Percentiles rank a stretch among this genome's conserved stretches.
phyloP scores from a whole-genome alignment of 2,113 vertebrate genomes.

The Ancistrus triradiatus region DNA sequence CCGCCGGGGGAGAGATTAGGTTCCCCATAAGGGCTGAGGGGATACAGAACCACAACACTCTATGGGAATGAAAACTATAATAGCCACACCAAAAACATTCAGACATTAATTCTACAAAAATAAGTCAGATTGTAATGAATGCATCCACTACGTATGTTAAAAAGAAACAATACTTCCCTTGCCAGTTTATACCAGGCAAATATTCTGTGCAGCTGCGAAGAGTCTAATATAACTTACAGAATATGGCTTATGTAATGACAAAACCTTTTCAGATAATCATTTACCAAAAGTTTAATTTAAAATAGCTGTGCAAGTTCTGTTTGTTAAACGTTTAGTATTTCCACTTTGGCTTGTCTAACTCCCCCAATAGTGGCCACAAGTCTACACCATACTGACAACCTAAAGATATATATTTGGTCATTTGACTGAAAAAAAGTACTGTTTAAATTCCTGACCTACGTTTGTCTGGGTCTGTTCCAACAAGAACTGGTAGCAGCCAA shows the following conservation, averaged over 20 bases:
- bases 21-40: slow-evolving; percentile 8
- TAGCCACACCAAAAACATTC: background rate
- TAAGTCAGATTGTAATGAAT: slow-evolving; percentile 8
- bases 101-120: background rate
- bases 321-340: no score
- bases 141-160: background rate
- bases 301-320: no score
- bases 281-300: no score
- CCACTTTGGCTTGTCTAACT: no score
- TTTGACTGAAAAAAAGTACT: no score
- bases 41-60: slow-evolving; percentile 22
- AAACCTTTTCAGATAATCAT: background rate
- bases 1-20: slow-evolving; percentile 54
- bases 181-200: background rate
- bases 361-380: no score
- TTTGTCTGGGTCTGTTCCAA: no score
- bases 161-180: background rate
- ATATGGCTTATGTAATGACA: background rate
- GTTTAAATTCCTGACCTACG: no score
- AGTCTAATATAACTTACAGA: background rate
- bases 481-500: no score
- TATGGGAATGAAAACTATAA: slow-evolving; percentile 1
- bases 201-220: background rate
- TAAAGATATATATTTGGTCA: no score
- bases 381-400: no score